Conservation (phyloP, 2,113 vertebrate genomes). For the Osmerus mordax region DNA sequence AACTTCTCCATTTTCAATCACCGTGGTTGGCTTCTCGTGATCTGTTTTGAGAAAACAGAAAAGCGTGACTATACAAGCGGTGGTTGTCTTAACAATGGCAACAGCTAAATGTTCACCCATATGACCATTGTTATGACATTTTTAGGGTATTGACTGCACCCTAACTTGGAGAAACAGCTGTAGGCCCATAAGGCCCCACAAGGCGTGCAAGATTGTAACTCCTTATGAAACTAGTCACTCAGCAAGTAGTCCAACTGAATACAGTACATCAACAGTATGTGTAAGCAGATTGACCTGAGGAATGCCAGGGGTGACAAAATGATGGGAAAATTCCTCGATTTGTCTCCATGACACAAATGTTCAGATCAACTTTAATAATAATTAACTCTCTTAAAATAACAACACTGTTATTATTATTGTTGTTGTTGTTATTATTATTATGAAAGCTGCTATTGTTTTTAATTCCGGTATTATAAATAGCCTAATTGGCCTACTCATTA, state of each 20-base stretch:
- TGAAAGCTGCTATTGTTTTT: background rate
- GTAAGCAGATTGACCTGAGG: background rate
- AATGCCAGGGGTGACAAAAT: background rate
- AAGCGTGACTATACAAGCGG: background rate
- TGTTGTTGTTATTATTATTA: background rate
- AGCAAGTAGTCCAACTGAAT: background rate
- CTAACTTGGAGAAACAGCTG: conserved; percentile 52
- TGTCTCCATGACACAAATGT: too few species aligned
- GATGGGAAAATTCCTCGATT: too few species aligned
- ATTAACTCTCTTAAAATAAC: background rate
- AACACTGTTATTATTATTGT: background rate
- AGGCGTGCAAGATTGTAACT: conserved; percentile 25
- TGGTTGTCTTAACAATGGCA: background rate
- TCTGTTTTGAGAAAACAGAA: conserved; percentile 58
- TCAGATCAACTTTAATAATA: too few species aligned
- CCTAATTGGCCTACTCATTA: background rate
- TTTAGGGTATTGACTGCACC: conserved; percentile 31
- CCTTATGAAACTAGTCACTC: background rate
- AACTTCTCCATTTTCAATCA: conserved; percentile 74
- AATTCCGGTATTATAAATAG: background rate
- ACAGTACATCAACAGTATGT: background rate
- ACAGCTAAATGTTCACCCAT: background rate
- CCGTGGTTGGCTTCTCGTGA: conserved; percentile 68
- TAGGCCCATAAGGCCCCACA: conserved; percentile 52
- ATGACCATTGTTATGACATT: conserved; percentile 51